These are phyloP conservation scores for Netelia melanura DNA, from an alignment of 2,888 invertebrate genomes.

Conservation along the genomic window DNA sequence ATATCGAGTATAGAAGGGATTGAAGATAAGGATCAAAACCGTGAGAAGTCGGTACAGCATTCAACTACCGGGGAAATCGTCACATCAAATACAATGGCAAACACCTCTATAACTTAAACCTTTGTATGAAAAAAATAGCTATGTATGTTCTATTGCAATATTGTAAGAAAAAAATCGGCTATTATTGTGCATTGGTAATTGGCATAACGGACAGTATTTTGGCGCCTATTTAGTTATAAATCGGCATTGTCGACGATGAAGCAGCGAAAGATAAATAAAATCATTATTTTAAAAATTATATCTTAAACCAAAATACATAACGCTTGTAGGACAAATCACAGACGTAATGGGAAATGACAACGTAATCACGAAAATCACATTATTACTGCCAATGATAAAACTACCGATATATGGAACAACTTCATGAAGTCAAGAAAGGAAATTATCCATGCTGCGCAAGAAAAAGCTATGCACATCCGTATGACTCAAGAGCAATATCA, in stretches of 20 bases:
- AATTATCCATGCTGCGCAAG: too few species aligned
- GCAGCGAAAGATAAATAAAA: conserved; percentile 38
- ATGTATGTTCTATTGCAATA: not conserved
- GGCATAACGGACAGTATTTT: not conserved
- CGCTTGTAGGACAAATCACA: too few species aligned
- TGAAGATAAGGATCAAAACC: conserved; percentile 9
- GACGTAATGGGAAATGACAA: too few species aligned
- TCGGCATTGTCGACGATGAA: not conserved
- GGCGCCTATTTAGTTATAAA: not conserved
- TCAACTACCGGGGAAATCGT: conserved; percentile 17
- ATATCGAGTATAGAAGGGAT: not conserved
- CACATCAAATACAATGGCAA: conserved; percentile 38
- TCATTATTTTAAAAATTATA: conserved; percentile 55
- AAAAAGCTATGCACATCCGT: too few species aligned
- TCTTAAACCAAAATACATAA: too few species aligned
- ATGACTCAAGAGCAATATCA: not conserved
- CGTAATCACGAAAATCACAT: too few species aligned
- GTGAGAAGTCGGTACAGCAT: not conserved
- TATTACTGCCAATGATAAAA: too few species aligned
- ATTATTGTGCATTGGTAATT: not conserved
- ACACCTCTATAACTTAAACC: conserved; percentile 58
- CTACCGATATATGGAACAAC: too few species aligned
- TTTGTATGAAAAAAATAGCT: not conserved
- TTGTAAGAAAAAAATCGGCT: conserved; percentile 5
- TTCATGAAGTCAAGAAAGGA: too few species aligned